Evolutionary conservation across 2,888 invertebrate species (phyloP).

Genomic region (Teleiodes luculella): DNA sequence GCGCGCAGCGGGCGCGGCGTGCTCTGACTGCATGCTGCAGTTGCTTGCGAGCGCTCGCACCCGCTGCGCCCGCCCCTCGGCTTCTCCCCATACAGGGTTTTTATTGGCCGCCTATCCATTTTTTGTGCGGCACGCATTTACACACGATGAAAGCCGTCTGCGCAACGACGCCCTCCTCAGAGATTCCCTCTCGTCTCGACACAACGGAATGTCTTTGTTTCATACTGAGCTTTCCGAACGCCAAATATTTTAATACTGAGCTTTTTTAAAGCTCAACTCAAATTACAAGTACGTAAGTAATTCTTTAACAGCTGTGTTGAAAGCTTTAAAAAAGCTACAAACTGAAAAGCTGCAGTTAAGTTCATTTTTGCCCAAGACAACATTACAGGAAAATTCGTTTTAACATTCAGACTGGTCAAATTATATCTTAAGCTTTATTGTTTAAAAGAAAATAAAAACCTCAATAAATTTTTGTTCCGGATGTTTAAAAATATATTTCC

Average conservation of each 20-base stretch:
- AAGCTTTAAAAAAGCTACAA: no score
- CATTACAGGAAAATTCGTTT: no score
- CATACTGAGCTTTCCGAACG: slow-evolving; percentile 39
- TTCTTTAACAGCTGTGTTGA: background rate
- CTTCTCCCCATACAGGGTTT: slow-evolving; percentile 65
- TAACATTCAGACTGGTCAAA: no score
- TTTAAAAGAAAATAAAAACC: no score
- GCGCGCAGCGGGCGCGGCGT: slow-evolving; percentile 70
- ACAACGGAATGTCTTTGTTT: slow-evolving; percentile 66
- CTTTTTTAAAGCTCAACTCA: slow-evolving; percentile 36
- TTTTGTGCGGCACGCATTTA: slow-evolving; percentile 68
- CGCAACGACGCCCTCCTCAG: slow-evolving; percentile 61
- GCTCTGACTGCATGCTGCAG: slow-evolving; percentile 68
- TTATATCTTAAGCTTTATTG: no score
- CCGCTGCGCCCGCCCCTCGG: slow-evolving; percentile 71
- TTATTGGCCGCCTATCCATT: slow-evolving; percentile 74
- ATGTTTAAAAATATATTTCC: no score
- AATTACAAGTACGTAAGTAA: slow-evolving; percentile 6
- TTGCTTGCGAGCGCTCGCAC: slow-evolving; percentile 58
- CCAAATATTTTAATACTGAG: slow-evolving; percentile 44
- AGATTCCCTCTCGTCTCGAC: slow-evolving; percentile 65
- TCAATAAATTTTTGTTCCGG: no score
- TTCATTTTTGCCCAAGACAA: no score
- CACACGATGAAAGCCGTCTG: slow-evolving; percentile 70
- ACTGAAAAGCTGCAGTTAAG: no score